phyloP scores from a whole-genome alignment of 2,113 vertebrate genomes.

The Lipotes vexillifer region DNA sequence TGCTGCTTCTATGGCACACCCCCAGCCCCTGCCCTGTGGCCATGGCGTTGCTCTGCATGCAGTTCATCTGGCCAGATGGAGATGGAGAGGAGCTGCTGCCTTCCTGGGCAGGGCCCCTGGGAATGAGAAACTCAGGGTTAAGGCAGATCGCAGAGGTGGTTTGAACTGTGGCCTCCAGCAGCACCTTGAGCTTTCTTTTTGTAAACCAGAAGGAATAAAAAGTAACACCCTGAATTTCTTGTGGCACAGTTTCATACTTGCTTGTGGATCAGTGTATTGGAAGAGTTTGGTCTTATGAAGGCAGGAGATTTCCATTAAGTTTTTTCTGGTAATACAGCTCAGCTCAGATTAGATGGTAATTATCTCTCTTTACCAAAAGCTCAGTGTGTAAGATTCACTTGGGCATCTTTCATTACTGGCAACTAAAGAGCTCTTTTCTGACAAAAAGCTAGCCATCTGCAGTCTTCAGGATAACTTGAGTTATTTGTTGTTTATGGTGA shows the following conservation, averaged over 20 bases:
- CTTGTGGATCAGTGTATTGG: not conserved
- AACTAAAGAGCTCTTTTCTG: not conserved
- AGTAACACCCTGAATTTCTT: not conserved
- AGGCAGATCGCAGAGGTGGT: not conserved
- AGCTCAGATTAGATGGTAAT: not conserved
- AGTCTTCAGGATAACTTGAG: not conserved
- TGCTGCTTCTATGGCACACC: not conserved
- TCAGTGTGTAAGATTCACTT: not conserved
- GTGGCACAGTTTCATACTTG: not conserved
- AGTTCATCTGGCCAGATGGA: not conserved
- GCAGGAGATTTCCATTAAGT: not conserved
- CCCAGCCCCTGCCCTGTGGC: not conserved
- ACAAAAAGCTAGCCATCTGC: not conserved
- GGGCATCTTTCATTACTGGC: not conserved
- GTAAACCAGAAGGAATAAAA: not conserved
- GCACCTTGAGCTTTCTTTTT: not conserved
- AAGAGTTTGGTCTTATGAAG: not conserved
- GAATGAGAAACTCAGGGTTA: not conserved
- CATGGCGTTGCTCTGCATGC: accelerated
- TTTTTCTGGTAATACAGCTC: not conserved
- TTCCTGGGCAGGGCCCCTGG: not conserved
- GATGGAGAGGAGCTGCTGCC: not conserved
- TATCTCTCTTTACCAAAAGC: not conserved
- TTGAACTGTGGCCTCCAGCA: not conserved
- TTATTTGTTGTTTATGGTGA: not conserved